Evolutionary conservation across 2,888 invertebrate species (phyloP), one percentile per base, ranked within the genome.

Genomic region (Endotricha flammealis): DNA sequence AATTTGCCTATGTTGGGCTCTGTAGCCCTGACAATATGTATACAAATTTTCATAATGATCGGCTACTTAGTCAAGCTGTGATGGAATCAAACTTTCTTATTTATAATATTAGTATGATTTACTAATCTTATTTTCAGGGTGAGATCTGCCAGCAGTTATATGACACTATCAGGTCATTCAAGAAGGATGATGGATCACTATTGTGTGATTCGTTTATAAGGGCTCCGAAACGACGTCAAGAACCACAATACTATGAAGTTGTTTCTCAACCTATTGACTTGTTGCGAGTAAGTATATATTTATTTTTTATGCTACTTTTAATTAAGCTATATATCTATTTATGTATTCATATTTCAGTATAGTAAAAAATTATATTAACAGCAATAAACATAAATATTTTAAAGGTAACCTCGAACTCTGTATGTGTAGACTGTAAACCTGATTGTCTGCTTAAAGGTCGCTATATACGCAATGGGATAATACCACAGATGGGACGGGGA

Each of bases 191-290:
- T 83, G 98, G 98, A 0, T 88, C 92, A 0, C 82, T 96, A 52
- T 72, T 98, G 3, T 98, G 98, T 76, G 98, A 99, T 71, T 92
- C 95, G 1, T 98, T 99, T 65, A 96, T 98, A 52, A 88, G 98
- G 51, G 96, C 95, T 6, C 98, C 99, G 0, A 98, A 98, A 66
- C 89, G 97, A 41, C 90, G 98, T 39, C 97, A 95, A 64, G 96
- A 96, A 63, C 95, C 95, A 1, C 92, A 93, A 36, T 96, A 96
- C 66, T 95, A 96, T 74, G 95, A 96, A 82, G 95, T 96, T 22
- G 96, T 99, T 1, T 90, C 92, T 4, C 95, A 95, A 66, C 99
- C 99, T 1, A 99, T 99, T 65, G 99, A 99, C 76, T 88, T 99
- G 62, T 80, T 98, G 25, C 92, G 95, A 76, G 87, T 87, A 62